Evolutionary conservation across 92 coral and sea anemone species (phyloP).

Genomic region (Galaxea fascicularis): DNA sequence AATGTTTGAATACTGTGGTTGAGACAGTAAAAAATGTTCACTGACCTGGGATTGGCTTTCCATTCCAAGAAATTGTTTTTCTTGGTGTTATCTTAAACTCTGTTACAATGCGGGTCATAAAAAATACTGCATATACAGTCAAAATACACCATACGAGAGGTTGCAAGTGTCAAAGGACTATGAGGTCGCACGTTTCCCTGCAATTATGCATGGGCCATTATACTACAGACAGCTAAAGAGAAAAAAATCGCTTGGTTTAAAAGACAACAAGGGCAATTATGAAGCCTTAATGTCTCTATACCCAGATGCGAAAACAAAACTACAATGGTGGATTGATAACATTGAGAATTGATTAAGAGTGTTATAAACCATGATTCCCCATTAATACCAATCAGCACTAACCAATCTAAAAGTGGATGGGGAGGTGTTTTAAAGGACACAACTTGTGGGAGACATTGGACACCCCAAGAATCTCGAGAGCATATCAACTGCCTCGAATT

Average conservation of each 20-base stretch:
- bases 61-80: constrained; percentile 39
- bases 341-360: no score
- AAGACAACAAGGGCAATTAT: constrained; percentile 43
- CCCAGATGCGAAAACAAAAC: neutral
- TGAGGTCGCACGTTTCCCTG: constrained; percentile 41
- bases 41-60: constrained; percentile 34
- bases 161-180: constrained; percentile 29
- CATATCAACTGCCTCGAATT: no score
- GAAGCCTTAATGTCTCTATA: no score
- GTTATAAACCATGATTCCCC: no score
- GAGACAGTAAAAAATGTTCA: constrained; percentile 43
- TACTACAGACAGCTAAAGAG: constrained; percentile 14
- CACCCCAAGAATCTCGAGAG: no score
- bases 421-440: no score
- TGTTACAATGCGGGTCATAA: constrained; percentile 43
- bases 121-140: constrained; percentile 2
- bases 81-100: constrained; percentile 50
- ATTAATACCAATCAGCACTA: no score
- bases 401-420: no score
- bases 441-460: no score
- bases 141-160: constrained; percentile 21
- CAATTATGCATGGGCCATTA: neutral
- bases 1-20: constrained; percentile 43
- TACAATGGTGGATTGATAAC: no score
- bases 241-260: constrained; percentile 12